Evolutionary conservation across 2,113 vertebrate genomes (phyloP).

Genomic region (Peromyscus californicus): DNA sequence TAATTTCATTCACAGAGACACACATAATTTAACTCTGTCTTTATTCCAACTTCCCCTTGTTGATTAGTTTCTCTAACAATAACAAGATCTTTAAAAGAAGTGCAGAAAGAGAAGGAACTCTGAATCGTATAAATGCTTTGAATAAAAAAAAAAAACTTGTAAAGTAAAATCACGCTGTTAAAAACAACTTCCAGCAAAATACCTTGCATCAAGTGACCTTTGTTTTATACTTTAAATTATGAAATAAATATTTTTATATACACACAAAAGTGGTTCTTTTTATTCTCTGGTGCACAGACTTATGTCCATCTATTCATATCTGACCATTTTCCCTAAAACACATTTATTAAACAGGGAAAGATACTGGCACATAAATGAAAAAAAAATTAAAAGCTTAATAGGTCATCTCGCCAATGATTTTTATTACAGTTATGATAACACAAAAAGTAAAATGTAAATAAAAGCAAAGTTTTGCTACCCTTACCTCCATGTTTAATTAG

Average conservation of each 20-base stretch:
- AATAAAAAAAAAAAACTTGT: conserved; percentile 1
- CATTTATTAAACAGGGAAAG: not conserved
- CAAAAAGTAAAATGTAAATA: not conserved
- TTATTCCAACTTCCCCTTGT: not conserved
- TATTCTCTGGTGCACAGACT: not conserved
- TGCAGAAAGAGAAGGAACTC: not conserved
- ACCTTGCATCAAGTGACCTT: not conserved
- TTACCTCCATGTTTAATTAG: not conserved
- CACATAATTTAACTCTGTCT: conserved; percentile 41
- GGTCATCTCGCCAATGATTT: not conserved
- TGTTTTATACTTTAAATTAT: not conserved
- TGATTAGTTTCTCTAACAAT: conserved; percentile 40
- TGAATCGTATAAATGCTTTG: not conserved
- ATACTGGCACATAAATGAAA: conserved; percentile 5
- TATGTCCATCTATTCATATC: not conserved
- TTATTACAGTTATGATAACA: not conserved
- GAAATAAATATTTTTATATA: conserved; percentile 46
- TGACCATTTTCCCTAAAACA: not conserved
- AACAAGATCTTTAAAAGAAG: not conserved
- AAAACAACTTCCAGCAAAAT: not conserved
- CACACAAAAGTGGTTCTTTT: not conserved
- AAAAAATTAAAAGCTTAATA: conserved; percentile 12
- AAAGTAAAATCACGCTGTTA: conserved; percentile 12
- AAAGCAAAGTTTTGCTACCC: not conserved
- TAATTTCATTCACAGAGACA: conserved; percentile 52